A percentile compares a stretch with the other conserved stretches of the same genome.
Evolutionary conservation across 2,113 vertebrate genomes (phyloP).

Genomic region (Loxodonta africana): DNA sequence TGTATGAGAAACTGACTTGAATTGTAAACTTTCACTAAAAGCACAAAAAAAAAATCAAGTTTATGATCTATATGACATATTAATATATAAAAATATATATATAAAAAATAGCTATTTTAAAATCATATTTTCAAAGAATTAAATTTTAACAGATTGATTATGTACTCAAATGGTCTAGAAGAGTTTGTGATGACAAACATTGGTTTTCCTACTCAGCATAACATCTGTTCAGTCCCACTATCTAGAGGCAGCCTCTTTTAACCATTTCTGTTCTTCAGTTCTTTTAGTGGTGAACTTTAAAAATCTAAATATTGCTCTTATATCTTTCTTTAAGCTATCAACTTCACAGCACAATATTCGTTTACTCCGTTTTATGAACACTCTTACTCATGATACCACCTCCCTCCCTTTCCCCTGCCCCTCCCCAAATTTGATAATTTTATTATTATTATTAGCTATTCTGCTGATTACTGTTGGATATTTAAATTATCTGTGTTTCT

Average conservation of each 20-base stretch:
- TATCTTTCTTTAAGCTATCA: background rate
- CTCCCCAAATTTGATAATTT: background rate
- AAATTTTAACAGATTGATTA: background rate
- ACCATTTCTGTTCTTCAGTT: background rate
- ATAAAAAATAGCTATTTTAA: conserved; percentile 12
- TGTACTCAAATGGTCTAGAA: background rate
- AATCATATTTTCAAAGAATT: conserved; percentile 17
- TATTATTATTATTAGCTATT: conserved; percentile 7
- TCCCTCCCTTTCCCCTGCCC: background rate
- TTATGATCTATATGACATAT: background rate
- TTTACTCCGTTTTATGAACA: background rate
- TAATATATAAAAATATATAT: no score
- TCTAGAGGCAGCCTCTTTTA: background rate
- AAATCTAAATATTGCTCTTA: background rate
- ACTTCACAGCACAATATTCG: background rate
- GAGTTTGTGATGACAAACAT: background rate
- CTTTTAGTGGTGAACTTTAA: background rate
- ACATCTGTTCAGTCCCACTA: background rate
- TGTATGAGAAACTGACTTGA: no score
- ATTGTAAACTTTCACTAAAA: no score
- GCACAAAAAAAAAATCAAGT: background rate
- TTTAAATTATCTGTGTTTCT: conserved; percentile 13
- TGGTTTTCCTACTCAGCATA: background rate
- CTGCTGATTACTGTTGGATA: background rate
- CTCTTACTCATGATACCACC: background rate